These are phyloP conservation scores for Ochotona princeps DNA, from an alignment of 2,113 vertebrate genomes.

Conservation along the genomic window DNA sequence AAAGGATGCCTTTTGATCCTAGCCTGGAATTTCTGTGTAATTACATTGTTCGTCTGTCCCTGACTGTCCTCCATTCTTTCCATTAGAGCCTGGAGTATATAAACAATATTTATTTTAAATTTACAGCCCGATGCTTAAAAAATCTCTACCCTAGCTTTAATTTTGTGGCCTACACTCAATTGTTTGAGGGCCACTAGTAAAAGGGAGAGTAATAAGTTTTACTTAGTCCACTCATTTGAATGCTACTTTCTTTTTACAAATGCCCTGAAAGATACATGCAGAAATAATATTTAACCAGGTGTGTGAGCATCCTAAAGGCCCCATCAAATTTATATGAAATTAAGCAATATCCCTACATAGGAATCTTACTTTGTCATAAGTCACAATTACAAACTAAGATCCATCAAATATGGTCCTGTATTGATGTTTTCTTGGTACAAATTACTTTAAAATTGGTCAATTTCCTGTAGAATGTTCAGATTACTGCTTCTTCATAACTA, in stretches of 20 bases:
- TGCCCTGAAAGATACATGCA: not conserved
- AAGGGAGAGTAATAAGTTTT: not conserved
- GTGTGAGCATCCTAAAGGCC: not conserved
- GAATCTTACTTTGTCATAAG: not conserved
- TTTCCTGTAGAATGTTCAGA: not conserved
- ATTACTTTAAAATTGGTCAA: not conserved
- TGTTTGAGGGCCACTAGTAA: not conserved
- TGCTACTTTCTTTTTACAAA: not conserved
- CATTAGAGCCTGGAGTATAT: too few species aligned
- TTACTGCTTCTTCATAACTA: not conserved
- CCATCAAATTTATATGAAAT: not conserved
- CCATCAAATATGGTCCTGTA: not conserved
- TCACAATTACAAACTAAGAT: not conserved
- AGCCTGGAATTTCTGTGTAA: too few species aligned
- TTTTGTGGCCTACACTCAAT: not conserved
- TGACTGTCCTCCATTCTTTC: too few species aligned
- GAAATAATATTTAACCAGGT: not conserved
- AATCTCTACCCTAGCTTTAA: not conserved
- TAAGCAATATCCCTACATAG: not conserved
- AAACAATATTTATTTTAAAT: too few species aligned
- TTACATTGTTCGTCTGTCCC: too few species aligned
- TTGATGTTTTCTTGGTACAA: not conserved
- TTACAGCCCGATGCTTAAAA: too few species aligned
- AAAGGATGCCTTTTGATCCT: too few species aligned
- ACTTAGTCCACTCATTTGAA: not conserved